Evolutionary conservation across 2,888 invertebrate species (phyloP), one percentile per base, ranked within the genome.

Genomic region (Gryllus longicercus): DNA sequence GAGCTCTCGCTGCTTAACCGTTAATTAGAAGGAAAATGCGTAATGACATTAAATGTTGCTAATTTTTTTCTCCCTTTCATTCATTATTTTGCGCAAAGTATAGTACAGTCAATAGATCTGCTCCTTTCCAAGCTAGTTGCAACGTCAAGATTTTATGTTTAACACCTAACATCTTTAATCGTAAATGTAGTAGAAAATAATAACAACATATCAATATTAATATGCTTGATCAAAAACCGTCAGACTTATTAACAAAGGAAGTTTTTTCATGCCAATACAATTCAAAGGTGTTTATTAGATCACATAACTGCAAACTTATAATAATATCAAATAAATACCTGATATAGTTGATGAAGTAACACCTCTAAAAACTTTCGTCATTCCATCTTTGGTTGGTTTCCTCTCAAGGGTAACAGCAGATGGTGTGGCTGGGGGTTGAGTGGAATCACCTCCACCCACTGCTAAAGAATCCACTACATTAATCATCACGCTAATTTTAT

Each of bases 331-430:
- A 8, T 51, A 80, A 85, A 86, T 84, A 91, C 91, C 91, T 81
- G 91, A 91, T 76, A 91, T 89, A 84, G 91, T 91, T 76, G 90
- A 90, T 5, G 90, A 86, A 78, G 88, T 90, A 18, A 90, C 89
- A 16, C 90, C 90, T 81, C 90, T 87, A 8, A 91, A 88, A 51
- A 90, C 89, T 84, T 90, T 91, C 78, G 90, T 86, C 83, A 89
- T 83, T 80, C 79, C 77, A 79, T 80, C 79, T 23, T 80, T 79
- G 12, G 74, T 82, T 25, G 80, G 82, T 78, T 81, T 81, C 23
- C 81, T 79, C 74, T 82, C 82, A 14, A 79, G 77, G 38, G 75
- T 38, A n/a, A 80, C 78, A 51, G 88, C 86, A 50, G 88, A 85
- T 81, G 86, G 85, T 10, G 87, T 87, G 49, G 77, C 80, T 50